phyloP scores from a whole-genome alignment of 92 coral and sea anemone species.

The Epizoanthus illoricatus region DNA sequence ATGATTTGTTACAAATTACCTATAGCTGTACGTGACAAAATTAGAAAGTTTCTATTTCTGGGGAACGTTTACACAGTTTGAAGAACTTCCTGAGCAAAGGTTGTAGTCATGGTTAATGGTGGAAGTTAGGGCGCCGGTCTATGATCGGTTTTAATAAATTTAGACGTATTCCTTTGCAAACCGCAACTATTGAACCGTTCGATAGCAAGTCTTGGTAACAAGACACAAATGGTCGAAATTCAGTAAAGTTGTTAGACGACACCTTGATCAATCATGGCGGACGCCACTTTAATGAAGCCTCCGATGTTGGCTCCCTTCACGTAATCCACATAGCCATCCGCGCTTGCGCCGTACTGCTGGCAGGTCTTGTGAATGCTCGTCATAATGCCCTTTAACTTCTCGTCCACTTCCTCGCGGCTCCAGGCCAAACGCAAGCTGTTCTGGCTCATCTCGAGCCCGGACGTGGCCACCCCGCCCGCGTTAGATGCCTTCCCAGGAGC shows the following conservation, averaged over 20 bases:
- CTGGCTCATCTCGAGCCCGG: conserved; percentile 92
- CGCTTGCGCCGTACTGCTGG: conserved; percentile 58
- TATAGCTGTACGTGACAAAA: too few species aligned
- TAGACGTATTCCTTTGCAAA: neutral
- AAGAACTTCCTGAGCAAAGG: too few species aligned
- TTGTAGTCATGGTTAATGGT: too few species aligned
- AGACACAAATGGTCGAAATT: neutral
- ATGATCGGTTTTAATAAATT: too few species aligned
- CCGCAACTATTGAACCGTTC: neutral
- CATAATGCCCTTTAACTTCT: conserved; percentile 51
- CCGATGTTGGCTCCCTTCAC: conserved; percentile 85
- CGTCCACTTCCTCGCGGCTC: conserved; percentile 74
- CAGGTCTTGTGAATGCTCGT: conserved; percentile 64
- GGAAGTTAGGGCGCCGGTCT: too few species aligned
- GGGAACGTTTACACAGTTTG: too few species aligned
- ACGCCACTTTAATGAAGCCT: conserved; percentile 87
- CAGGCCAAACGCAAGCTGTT: conserved; percentile 83
- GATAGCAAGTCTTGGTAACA: neutral
- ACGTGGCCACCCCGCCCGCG: conserved; percentile 90
- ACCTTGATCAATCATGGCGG: conserved; percentile 83
- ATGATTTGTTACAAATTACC: too few species aligned
- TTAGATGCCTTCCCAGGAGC: conserved; percentile 90
- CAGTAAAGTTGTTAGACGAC: conserved; percentile 45
- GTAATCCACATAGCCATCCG: conserved; percentile 78
- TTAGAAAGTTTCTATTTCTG: too few species aligned